Conservation (phyloP, 2,888 invertebrate genomes). For the Crocallis elinguaria region DNA sequence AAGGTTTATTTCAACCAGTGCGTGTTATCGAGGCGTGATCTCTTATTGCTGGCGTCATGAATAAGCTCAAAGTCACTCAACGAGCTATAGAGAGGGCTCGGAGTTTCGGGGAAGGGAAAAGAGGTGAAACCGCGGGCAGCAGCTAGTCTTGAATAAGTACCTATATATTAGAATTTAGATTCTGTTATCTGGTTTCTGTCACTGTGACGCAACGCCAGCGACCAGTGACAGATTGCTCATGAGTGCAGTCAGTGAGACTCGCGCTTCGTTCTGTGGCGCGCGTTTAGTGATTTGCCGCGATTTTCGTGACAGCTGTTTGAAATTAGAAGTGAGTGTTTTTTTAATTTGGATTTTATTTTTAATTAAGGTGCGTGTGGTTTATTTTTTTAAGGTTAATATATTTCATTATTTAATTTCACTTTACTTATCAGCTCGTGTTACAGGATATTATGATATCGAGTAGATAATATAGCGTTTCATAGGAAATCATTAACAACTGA, state of each 20-base stretch:
- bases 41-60: too few species aligned
- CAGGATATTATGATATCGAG: too few species aligned
- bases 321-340: slow-evolving; percentile 4
- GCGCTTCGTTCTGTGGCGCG: slow-evolving; percentile 6
- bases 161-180: not conserved
- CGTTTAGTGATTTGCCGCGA: slow-evolving; percentile 12
- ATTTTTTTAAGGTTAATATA: not conserved
- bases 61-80: too few species aligned
- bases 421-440: too few species aligned
- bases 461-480: too few species aligned
- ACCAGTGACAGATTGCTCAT: slow-evolving; percentile 12
- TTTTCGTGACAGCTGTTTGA: slow-evolving; percentile 2
- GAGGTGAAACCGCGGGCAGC: too few species aligned
- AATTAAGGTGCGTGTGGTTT: not conserved
- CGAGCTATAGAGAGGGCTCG: too few species aligned
- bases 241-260: slow-evolving; percentile 11
- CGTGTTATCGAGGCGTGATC: too few species aligned
- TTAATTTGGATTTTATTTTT: not conserved
- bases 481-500: too few species aligned
- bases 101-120: too few species aligned
- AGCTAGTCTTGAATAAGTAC: not conserved
- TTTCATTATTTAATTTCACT: too few species aligned
- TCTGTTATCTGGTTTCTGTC: not conserved
- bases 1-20: too few species aligned
- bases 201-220: not conserved